A percentile compares a stretch with the other conserved stretches of the same genome.
Conservation (phyloP, 2,113 vertebrate species). For the Phainopepla nitens region DNA sequence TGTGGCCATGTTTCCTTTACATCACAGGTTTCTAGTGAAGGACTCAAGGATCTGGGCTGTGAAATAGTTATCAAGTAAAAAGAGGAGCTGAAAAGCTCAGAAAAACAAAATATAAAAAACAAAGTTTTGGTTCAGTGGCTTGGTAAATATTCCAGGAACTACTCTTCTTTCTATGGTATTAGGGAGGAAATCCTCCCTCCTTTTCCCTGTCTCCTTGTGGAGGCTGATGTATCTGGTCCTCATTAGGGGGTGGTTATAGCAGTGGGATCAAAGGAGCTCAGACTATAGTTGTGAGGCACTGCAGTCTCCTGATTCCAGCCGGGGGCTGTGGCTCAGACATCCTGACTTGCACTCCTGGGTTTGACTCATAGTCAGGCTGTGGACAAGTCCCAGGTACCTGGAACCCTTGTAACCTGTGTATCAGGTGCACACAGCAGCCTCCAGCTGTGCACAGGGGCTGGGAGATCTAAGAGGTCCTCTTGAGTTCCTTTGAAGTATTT, state of each 20-base stretch:
- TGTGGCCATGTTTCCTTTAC: neutral
- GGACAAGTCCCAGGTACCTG: neutral
- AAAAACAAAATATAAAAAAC: conserved; percentile 29
- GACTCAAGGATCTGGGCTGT: neutral
- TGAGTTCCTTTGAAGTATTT: neutral
- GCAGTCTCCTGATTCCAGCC: neutral
- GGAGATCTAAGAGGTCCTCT: neutral
- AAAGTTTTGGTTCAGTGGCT: conserved; percentile 13
- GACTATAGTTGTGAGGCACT: neutral
- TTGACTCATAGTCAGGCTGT: neutral
- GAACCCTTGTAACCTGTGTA: neutral
- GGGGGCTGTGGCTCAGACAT: neutral
- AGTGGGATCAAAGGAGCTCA: neutral
- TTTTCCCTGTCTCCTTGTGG: neutral
- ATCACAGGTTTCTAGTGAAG: neutral
- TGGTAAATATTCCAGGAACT: conserved; percentile 50
- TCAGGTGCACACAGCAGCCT: neutral
- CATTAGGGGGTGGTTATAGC: neutral
- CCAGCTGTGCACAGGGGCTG: neutral
- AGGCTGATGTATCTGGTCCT: conserved; percentile 7
- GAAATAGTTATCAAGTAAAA: neutral
- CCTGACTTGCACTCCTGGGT: neutral
- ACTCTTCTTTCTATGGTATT: neutral
- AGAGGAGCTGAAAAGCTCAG: neutral
- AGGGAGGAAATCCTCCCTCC: neutral